Conservation (phyloP, 2,797 vertebrate genomes). For the Enteromius unitaeniatus region DNA sequence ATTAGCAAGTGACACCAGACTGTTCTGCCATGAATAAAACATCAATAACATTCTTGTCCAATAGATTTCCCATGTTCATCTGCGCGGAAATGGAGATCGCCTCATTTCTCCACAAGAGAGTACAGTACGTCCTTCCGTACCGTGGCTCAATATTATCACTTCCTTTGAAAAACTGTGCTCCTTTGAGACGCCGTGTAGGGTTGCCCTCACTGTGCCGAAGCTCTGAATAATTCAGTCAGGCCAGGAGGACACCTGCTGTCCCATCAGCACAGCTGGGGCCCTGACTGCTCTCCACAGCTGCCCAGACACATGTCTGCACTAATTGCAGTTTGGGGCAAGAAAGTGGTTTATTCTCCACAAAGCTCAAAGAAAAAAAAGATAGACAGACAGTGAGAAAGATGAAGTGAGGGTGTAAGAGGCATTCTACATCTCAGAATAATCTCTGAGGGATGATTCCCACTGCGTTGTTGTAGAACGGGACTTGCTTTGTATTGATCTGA, state of each 20-base stretch:
- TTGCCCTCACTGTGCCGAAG: slow-evolving; percentile 69
- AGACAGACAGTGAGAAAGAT: slow-evolving; percentile 18
- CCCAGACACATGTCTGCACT: slow-evolving; percentile 60
- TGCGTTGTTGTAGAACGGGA: slow-evolving; percentile 28
- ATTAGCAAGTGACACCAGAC: slow-evolving; percentile 49
- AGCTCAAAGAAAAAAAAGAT: slow-evolving; percentile 33
- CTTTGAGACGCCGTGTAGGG: slow-evolving; percentile 67
- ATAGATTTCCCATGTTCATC: slow-evolving; percentile 42
- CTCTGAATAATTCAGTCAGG: slow-evolving; percentile 75
- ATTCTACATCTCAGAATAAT: slow-evolving; percentile 36
- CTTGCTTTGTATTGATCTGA: slow-evolving; percentile 53
- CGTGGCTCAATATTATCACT: slow-evolving; percentile 62
- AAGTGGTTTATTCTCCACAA: slow-evolving; percentile 54
- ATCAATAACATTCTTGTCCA: slow-evolving; percentile 43
- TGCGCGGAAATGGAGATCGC: slow-evolving; percentile 12
- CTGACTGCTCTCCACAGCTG: slow-evolving; percentile 44
- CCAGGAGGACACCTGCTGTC: slow-evolving; percentile 77
- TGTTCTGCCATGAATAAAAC: slow-evolving; percentile 49
- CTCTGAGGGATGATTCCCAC: slow-evolving; percentile 39
- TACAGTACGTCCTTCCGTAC: slow-evolving; percentile 34
- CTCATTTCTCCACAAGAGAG: slow-evolving; percentile 31
- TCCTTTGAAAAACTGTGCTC: slow-evolving; percentile 69
- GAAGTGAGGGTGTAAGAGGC: slow-evolving; percentile 26
- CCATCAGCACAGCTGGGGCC: slow-evolving; percentile 67
- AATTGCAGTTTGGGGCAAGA: slow-evolving; percentile 67